Percentiles rank a stretch among this genome's conserved stretches.
phyloP scores from a whole-genome alignment of 1,140 invertebrate species.

The Solenopsis fugax region DNA sequence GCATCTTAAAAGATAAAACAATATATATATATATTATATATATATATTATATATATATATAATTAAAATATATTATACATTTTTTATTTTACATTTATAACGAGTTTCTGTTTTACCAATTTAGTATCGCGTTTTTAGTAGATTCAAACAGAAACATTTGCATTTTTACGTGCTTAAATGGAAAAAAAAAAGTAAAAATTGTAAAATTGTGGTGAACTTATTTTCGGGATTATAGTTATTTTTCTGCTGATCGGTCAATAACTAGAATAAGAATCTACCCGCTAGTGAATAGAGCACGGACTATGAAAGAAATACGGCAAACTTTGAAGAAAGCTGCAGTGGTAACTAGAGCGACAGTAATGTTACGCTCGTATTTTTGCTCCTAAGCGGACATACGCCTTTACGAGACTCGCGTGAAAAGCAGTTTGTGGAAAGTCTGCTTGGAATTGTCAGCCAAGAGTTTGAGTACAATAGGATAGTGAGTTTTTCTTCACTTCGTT shows the following conservation, averaged over 20 bases:
- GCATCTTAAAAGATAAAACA: too few species aligned
- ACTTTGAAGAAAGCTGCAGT: constrained; percentile 19
- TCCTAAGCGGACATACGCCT: constrained; percentile 8
- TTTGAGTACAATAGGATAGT: neutral
- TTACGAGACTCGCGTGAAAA: constrained; percentile 45
- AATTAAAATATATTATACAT: too few species aligned
- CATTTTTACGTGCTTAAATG: neutral
- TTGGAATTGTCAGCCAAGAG: constrained; percentile 20
- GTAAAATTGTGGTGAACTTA: neutral
- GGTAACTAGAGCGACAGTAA: constrained; percentile 22
- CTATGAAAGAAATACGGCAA: constrained; percentile 31
- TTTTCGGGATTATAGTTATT: constrained; percentile 7
- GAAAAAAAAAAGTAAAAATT: neutral
- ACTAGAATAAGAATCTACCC: neutral
- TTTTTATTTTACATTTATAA: constrained; percentile 10
- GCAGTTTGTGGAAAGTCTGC: neutral
- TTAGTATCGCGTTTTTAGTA: neutral
- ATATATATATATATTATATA: too few species aligned
- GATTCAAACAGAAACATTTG: neutral
- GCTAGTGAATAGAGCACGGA: constrained; percentile 3
- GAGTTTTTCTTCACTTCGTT: neutral
- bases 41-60: neutral
- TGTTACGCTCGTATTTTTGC: constrained; percentile 16
- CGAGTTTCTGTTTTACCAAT: neutral
- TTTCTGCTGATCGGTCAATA: constrained; percentile 6